These are phyloP conservation scores for Phrynosoma platyrhinos DNA, from an alignment of 2,113 vertebrate genomes.

Conservation along the genomic window DNA sequence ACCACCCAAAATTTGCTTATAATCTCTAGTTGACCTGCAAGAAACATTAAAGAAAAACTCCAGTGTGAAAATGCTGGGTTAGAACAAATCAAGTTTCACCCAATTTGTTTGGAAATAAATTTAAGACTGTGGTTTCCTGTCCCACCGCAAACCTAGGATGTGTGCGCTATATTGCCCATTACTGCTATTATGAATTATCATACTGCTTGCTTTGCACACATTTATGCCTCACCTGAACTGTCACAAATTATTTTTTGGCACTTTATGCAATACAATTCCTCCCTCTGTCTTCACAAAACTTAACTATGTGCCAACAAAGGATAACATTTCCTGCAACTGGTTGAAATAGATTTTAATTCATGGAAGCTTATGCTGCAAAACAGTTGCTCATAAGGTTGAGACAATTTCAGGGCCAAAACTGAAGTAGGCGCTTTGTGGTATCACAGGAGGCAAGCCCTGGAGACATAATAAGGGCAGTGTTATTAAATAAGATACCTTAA, in stretches of 20 bases:
- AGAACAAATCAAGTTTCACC: background rate
- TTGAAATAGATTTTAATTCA: background rate
- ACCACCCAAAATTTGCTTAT: background rate
- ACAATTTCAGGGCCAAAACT: too few species aligned
- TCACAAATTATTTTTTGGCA: background rate
- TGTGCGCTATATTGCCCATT: background rate
- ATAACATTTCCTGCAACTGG: background rate
- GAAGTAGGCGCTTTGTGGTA: too few species aligned
- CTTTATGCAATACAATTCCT: too few species aligned
- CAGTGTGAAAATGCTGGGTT: background rate
- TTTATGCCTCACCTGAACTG: background rate
- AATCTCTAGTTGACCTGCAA: background rate
- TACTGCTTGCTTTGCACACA: background rate
- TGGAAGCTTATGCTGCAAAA: background rate
- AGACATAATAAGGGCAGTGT: too few species aligned
- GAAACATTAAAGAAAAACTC: background rate
- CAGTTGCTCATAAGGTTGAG: background rate
- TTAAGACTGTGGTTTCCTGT: background rate
- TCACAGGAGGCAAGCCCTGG: too few species aligned
- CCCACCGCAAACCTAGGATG: background rate
- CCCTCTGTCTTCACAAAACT: background rate
- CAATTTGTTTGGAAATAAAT: background rate
- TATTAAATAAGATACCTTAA: too few species aligned
- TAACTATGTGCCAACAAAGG: background rate
- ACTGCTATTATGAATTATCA: background rate